Conservation (phyloP, 2,797 vertebrate genomes). For the Catharus ustulatus region DNA sequence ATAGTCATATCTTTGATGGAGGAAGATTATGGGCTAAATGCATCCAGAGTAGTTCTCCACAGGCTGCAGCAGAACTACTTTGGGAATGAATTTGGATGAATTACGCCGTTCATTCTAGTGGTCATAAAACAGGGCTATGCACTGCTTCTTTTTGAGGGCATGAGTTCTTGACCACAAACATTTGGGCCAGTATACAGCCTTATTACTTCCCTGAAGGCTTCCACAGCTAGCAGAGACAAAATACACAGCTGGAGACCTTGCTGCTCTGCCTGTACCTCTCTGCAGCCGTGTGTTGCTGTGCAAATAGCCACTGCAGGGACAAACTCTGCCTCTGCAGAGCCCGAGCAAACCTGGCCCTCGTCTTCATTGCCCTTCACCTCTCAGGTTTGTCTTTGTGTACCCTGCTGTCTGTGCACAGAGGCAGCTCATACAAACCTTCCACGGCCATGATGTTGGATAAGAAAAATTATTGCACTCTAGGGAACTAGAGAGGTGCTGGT, state of each 20-base stretch:
- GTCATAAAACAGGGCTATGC: slow-evolving; percentile 22
- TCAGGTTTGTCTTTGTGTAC: background rate
- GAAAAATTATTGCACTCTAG: background rate
- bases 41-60: background rate
- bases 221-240: background rate
- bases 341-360: background rate
- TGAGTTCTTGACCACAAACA: background rate
- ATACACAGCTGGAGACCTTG: background rate
- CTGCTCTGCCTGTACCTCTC: background rate
- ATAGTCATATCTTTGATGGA: slow-evolving; percentile 48
- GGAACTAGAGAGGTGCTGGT: background rate
- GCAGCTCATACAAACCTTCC: background rate
- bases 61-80: slow-evolving; percentile 28
- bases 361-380: background rate
- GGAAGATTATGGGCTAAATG: slow-evolving; percentile 54
- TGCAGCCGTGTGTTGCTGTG: background rate
- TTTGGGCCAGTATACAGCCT: background rate
- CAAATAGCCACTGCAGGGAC: background rate
- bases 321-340: background rate
- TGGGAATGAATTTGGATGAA: slow-evolving; percentile 45
- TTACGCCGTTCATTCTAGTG: background rate
- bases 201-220: background rate
- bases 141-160: slow-evolving; percentile 3
- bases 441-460: background rate
- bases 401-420: background rate